phyloP scores from a whole-genome alignment of 2,113 vertebrate genomes.

The Acanthochromis polyacanthus region DNA sequence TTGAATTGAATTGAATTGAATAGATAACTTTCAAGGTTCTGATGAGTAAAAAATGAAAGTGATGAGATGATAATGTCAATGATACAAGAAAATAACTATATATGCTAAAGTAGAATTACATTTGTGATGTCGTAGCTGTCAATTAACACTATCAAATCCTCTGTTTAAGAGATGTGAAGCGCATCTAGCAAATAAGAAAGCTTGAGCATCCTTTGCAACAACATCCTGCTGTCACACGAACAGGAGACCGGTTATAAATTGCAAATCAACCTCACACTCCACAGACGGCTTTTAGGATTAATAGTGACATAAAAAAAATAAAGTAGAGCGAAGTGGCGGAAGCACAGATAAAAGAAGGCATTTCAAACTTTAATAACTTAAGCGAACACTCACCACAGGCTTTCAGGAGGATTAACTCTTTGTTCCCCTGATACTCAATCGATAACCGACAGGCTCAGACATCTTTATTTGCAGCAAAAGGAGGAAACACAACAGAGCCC shows the following conservation, averaged over 20 bases:
- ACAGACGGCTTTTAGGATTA: constrained; percentile 52
- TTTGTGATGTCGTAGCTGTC: neutral
- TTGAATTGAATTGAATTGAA: too few relatives aligned
- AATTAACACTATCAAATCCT: neutral
- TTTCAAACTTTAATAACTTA: constrained; percentile 77
- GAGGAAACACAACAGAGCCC: constrained; percentile 36
- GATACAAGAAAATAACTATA: neutral
- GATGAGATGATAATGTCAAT: neutral
- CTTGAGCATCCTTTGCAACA: constrained; percentile 73
- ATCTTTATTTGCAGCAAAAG: constrained; percentile 75
- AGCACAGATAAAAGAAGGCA: constrained; percentile 51
- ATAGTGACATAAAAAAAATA: constrained; percentile 54
- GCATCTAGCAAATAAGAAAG: constrained; percentile 59
- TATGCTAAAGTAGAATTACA: neutral
- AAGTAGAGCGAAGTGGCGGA: constrained; percentile 14
- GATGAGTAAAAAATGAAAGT: neutral
- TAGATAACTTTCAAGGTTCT: neutral
- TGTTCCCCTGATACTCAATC: constrained; percentile 77
- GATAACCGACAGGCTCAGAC: constrained; percentile 74
- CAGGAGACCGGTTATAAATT: constrained; percentile 56
- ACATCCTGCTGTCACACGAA: constrained; percentile 69
- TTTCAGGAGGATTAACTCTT: constrained; percentile 75
- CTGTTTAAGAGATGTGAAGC: constrained; percentile 23
- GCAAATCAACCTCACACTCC: constrained; percentile 61
- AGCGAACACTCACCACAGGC: constrained; percentile 57